These are phyloP conservation scores for Panulirus ornatus DNA, from an alignment of 1,140 invertebrate genomes.

Conservation along the genomic window DNA sequence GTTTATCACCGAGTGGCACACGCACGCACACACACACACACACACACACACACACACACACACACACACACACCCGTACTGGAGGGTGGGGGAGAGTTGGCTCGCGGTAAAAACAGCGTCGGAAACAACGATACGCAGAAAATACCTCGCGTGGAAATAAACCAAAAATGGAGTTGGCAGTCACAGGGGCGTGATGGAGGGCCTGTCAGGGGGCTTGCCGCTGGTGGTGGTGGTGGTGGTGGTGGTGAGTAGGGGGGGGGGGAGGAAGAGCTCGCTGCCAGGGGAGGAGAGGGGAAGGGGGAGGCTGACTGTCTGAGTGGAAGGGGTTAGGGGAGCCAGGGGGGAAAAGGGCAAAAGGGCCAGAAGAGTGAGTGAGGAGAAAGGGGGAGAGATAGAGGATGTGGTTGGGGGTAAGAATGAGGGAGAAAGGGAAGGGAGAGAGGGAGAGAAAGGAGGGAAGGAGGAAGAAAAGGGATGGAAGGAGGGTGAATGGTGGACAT, in stretches of 20 bases:
- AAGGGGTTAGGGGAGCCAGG: neutral
- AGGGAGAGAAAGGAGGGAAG: neutral
- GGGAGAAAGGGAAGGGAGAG: neutral
- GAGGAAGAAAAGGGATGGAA: neutral
- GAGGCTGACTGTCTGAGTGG: neutral
- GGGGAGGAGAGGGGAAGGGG: neutral
- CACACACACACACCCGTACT: no score
- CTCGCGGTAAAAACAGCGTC: slow-evolving; percentile 2
- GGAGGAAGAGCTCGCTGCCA: neutral
- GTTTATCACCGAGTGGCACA: neutral
- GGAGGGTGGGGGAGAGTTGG: slow-evolving; percentile 10
- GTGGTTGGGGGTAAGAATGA: neutral
- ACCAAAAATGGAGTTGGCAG: slow-evolving; percentile 71
- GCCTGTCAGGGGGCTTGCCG: slow-evolving; percentile 63
- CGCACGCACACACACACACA: no score
- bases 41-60: no score
- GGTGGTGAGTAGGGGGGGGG: neutral
- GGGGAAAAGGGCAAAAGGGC: no score
- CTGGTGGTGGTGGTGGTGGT: slow-evolving; percentile 35
- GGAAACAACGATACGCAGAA: slow-evolving; percentile 49
- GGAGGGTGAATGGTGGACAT: neutral
- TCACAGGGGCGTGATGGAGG: slow-evolving; percentile 68
- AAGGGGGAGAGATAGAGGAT: neutral
- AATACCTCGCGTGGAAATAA: slow-evolving; percentile 69
- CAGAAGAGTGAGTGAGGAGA: no score